Evolutionary conservation across 2,113 vertebrate species (phyloP), one percentile per base, ranked within the genome.

Genomic region (Lagopus leucura): DNA sequence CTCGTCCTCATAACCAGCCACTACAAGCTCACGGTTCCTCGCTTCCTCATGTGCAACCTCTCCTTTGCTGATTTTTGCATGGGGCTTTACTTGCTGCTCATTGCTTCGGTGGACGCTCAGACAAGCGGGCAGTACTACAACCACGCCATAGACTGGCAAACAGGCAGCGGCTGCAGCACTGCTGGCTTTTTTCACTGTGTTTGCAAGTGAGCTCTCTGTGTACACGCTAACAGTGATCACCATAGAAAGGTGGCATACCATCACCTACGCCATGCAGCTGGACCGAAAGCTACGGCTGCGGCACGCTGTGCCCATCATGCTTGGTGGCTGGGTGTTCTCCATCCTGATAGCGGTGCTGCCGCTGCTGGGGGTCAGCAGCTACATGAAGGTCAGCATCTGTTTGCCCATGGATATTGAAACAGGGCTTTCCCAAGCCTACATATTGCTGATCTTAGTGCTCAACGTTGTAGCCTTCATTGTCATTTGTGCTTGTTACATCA

Each of bases 361-460:
- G 8, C 97, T 99, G 11, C 30, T 99, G 11, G 98, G 99, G 8
- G 97, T 99, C 92, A 99, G 99, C 97, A 99, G 96, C 60, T 99
- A 99, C 97, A 98, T 97, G 97, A 99, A 99, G 93, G 99, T 99
- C 94, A 99, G 99, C 96, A 99, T 99, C 82, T 99, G 99, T 58
- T 97, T 99, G 70, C 99, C 99, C n/a, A 99, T 99, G 99, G 99
- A 99, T 86, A 98, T 99, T 5, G 98, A 99, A 95, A 98, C 96
- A 0, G 87, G 97, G 20, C 72, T 97, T 64, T 98, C 99, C 4
- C 99, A 99, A 95, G 97, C 97, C n/a, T 99, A 99, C 48, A 98
- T 99, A 50, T 90, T 99, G 90, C 93, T 97, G 20, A 95, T 99
- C 79, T 96, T 99, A 52, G 94, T 98, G 45, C 88, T 99, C 69